Evolutionary conservation across 2,113 vertebrate species (phyloP).

Genomic region (Phrynosoma platyrhinos): DNA sequence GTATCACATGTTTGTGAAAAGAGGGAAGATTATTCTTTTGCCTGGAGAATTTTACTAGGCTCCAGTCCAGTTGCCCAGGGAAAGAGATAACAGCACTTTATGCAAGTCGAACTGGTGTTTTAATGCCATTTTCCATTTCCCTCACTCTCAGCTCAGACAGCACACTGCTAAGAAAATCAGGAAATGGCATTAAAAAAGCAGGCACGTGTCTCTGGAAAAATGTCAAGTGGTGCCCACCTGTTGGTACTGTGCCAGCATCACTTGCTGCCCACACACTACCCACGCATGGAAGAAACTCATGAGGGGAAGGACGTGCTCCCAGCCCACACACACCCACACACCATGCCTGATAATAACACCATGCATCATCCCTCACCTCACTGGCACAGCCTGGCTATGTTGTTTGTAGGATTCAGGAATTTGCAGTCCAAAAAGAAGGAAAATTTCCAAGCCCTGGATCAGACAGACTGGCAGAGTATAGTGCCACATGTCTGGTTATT

Average conservation of each 20-base stretch:
- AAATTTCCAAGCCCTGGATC: not conserved
- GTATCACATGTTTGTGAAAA: not conserved
- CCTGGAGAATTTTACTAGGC: not conserved
- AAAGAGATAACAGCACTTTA: not conserved
- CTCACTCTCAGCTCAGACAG: not conserved
- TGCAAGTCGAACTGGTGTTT: not conserved
- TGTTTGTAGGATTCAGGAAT: no score
- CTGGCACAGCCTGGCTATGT: not conserved
- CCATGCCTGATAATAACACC: not conserved
- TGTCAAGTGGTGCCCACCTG: not conserved
- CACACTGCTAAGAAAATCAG: not conserved
- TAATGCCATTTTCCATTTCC: not conserved
- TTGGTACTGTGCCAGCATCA: not conserved
- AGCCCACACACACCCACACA: not conserved
- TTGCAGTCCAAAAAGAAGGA: not conserved
- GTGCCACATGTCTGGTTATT: no score
- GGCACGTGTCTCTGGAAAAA: not conserved
- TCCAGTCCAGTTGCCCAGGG: not conserved
- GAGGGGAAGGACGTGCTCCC: not conserved
- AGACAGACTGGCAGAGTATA: not conserved
- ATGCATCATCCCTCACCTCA: not conserved
- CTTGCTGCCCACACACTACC: not conserved
- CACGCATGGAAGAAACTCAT: not conserved
- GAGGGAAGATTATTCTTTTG: not conserved
- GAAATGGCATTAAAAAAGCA: not conserved